Conservation (phyloP, 1,140 invertebrate genomes). For the Euwallacea fornicatus region DNA sequence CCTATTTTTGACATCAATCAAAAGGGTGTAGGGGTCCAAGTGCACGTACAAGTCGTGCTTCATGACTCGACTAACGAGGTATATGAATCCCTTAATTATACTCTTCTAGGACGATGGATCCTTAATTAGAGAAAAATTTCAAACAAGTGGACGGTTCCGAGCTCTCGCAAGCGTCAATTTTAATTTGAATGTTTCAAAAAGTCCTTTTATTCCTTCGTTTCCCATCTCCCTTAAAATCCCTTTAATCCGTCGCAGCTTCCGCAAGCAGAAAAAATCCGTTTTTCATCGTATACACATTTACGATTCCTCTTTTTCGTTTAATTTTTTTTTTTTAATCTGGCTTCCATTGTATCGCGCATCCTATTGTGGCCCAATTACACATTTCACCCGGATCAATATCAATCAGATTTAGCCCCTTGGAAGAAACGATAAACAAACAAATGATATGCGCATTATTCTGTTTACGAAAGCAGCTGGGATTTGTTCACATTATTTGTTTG, state of each 20-base stretch:
- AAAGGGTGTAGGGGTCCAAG: too few species aligned
- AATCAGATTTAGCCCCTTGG: background rate
- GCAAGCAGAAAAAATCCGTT: background rate
- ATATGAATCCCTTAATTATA: background rate
- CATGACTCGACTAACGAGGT: too few species aligned
- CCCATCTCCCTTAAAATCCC: conserved; percentile 7
- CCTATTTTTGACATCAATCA: too few species aligned
- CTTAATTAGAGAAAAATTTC: conserved; percentile 4
- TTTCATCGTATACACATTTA: background rate
- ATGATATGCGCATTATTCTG: too few species aligned
- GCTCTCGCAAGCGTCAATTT: conserved; percentile 6
- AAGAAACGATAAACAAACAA: background rate
- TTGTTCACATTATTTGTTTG: too few species aligned
- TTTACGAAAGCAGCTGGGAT: too few species aligned
- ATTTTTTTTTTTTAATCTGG: background rate
- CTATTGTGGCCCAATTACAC: background rate
- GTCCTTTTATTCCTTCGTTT: conserved; percentile 7
- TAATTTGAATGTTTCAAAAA: conserved; percentile 15
- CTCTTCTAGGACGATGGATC: conserved; percentile 1
- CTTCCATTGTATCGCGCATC: background rate
- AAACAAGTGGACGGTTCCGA: conserved; percentile 2
- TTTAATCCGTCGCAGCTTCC: conserved; percentile 4
- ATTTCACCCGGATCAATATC: background rate
- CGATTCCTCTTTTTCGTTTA: background rate
- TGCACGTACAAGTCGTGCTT: too few species aligned